These are phyloP conservation scores for Reticulitermes speratus DNA, from an alignment of 1,140 invertebrate species.

Conservation along the genomic window DNA sequence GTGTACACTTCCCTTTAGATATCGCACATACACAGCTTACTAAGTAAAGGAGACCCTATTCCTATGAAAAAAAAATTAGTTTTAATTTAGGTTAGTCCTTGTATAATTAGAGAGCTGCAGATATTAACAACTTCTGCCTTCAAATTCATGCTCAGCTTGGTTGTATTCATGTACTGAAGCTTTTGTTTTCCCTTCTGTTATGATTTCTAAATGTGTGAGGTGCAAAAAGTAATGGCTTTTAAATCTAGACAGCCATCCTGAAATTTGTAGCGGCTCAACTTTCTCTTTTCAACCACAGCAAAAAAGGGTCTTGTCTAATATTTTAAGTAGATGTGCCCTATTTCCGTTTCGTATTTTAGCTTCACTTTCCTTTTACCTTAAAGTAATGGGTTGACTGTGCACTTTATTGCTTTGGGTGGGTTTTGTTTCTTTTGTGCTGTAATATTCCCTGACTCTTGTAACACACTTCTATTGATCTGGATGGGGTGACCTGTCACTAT, in stretches of 20 bases:
- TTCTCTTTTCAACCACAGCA: background rate
- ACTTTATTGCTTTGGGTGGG: background rate
- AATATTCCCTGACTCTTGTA: background rate
- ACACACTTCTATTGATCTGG: background rate
- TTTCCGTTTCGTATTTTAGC: background rate
- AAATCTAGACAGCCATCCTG: background rate
- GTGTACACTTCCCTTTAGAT: background rate
- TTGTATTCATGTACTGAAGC: too few species aligned
- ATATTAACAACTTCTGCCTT: too few species aligned
- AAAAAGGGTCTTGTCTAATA: background rate
- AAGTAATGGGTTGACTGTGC: background rate
- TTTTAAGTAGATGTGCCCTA: background rate
- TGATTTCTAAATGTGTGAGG: too few species aligned
- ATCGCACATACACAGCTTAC: background rate
- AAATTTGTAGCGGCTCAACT: background rate
- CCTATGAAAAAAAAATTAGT: background rate
- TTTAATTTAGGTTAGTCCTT: background rate
- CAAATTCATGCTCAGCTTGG: too few species aligned
- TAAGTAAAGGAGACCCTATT: background rate
- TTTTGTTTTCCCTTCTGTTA: too few species aligned
- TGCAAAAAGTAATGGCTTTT: background rate
- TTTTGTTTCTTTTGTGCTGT: conserved; percentile 4
- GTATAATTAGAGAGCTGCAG: too few species aligned
- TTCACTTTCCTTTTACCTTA: background rate
- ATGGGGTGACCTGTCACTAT: background rate